Evolutionary conservation across 2,888 invertebrate species (phyloP).

Genomic region (Odontomyia ornata): DNA sequence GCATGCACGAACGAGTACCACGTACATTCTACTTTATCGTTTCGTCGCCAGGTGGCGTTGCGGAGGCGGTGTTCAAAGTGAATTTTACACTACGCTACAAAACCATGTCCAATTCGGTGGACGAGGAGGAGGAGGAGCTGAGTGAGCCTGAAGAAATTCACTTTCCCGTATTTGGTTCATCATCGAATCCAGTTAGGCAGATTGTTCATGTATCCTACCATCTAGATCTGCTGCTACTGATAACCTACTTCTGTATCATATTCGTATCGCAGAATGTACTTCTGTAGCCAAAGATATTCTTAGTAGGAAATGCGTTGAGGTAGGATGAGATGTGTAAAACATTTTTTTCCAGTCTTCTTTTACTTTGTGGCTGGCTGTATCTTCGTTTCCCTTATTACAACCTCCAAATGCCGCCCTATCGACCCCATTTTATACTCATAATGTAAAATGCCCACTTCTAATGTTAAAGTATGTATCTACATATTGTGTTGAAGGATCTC

Average conservation of each 20-base stretch:
- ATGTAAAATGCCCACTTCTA: conserved; percentile 13
- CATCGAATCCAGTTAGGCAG: conserved; percentile 28
- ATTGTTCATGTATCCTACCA: background rate
- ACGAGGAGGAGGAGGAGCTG: conserved; percentile 63
- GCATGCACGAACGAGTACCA: conserved; percentile 64
- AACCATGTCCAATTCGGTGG: conserved; percentile 61
- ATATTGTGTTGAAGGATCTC: background rate
- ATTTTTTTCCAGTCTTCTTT: no score
- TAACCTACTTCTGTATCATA: conserved; percentile 43
- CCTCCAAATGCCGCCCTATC: background rate
- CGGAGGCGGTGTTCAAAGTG: conserved; percentile 63
- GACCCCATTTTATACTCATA: background rate
- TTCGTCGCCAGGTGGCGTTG: conserved; percentile 63
- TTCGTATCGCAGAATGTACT: conserved; percentile 45
- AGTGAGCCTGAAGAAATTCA: conserved; percentile 64
- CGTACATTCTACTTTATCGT: conserved; percentile 64
- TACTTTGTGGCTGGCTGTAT: background rate
- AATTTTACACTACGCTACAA: conserved; percentile 64
- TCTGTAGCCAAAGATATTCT: conserved; percentile 44
- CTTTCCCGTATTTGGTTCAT: conserved; percentile 62
- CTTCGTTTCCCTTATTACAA: conserved; percentile 2
- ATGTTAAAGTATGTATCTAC: background rate
- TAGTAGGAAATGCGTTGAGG: background rate
- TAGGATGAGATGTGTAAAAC: background rate
- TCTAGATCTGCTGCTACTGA: conserved; percentile 20